Base-by-base conservation (phyloP, 2,888 invertebrate genomes). In the Lycophotia porphyrea region DNA sequence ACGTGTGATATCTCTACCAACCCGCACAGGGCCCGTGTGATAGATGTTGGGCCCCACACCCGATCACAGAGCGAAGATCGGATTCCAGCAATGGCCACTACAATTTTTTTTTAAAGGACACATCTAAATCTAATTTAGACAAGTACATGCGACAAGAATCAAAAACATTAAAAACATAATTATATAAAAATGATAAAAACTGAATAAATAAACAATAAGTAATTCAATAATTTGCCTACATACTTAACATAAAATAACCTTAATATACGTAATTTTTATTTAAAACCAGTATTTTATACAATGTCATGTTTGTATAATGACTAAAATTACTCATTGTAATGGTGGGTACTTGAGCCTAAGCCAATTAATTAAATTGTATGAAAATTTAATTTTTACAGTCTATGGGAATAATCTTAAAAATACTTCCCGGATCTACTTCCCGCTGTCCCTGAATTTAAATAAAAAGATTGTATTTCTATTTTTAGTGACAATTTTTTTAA, bases 321-420 rank as follows among this genome's bases (percentile, higher is more conserved):
- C 60, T 36, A 27, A 42, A 76, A 78, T 60, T 78, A 61, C 18
- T 21, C 78, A 60, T 78, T 78, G 60, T 68, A 67, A n/a, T 21
- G 5, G 39, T 76, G 58, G 47, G 58, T 78, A 67, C n/a, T 76
- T 18, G 24, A 13, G 24, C 42, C 49, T 11, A 34, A 63, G 18
- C 5, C 42, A 76, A 75, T 76, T 34, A 74, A 39, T 52, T 4
- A 8, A 24, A 58, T 60, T 42, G 42, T 55, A 15, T 55, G 42
- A n/a, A 44, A 44, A 36, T 44, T 11, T 44, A 44, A 21, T 44
- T 74, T 36, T 58, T 74, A 52, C 18, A 44, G 52, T 11, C 27
- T 52, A 44, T 21, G 21, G 3, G 24, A n/a, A 65, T 58, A 39
- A 13, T 5, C 0, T n/a, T 47, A 42, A 34, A 52, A n/a, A 49